Base-by-base conservation (phyloP, 1,140 invertebrate species). In the Drosophila ambigua region DNA sequence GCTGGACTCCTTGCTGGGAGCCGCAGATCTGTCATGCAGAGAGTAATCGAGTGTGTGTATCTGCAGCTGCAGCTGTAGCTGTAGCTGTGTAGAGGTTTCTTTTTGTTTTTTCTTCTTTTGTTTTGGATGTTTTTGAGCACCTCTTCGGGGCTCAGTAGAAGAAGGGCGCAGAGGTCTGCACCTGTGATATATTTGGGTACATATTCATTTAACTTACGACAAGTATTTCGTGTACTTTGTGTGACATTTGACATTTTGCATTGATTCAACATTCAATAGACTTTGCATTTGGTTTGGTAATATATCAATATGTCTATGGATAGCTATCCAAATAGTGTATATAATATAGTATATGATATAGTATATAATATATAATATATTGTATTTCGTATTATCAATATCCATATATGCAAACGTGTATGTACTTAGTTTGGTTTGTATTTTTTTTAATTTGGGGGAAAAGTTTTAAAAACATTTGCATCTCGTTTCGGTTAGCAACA, bases 271-370 rank as follows among this genome's bases (percentile, higher is more conserved):
- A 69, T 69, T 69, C 66, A 68, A 69, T 69, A 69, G 68, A 69
- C 64, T 69, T 69, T 69, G 44, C 49, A 54, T 67, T 68, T 48
- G 26, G 13, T 66, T 53, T 55, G 44, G n/a, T 68, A 57, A 68
- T 68, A 57, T 69, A 11, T 68, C n/a, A 58, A 74, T 73, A 74
- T 58, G 53, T 81, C 62, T 77, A 54, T 63, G n/a, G n/a, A n/a
- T 57, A 76, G 73, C 60, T 75, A 66, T 65, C 49, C 62, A 41
- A 71, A 58, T 74, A 54, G 26, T 78, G 44, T 61, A 69, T 71
- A 66, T 31, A 31, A 5, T 26, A 26, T 26, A 6, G 6, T 63
- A 67, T 60, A 57, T 64, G 53, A 45, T 58, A 44, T 51, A 23
- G 15, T 31, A 26, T 44, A 16, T 16, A 16, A 63, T 31, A 26